Percentiles rank a stretch among this genome's conserved stretches.
These are phyloP conservation scores for Boulengeromyrus knoepffleri DNA, from an alignment of 2,113 vertebrate genomes.

Conservation along the genomic window DNA sequence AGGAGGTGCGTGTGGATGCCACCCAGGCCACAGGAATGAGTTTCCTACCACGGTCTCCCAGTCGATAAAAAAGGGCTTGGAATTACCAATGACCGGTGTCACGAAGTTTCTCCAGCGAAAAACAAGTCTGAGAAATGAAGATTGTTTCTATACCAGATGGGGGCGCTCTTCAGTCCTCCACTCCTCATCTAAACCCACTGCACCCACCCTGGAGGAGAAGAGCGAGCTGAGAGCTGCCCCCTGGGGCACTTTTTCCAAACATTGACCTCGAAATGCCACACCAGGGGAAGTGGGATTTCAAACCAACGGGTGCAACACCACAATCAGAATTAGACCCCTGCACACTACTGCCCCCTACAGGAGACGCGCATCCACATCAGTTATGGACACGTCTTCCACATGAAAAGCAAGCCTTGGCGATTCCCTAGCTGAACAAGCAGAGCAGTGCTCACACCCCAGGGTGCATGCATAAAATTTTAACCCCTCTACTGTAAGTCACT, in stretches of 20 bases:
- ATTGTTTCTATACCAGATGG: background rate
- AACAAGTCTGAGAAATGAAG: background rate
- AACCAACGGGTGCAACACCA: background rate
- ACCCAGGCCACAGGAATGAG: background rate
- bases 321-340: background rate
- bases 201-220: background rate
- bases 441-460: background rate
- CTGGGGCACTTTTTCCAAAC: background rate
- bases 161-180: background rate
- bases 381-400: background rate
- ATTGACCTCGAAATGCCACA: background rate
- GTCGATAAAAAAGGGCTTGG: background rate
- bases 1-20: too few relatives aligned
- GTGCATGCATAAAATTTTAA: background rate
- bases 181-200: background rate
- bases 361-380: background rate
- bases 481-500: background rate
- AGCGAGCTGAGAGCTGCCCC: too few relatives aligned
- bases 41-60: background rate
- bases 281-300: background rate
- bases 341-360: background rate
- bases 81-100: background rate
- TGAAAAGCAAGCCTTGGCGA: background rate
- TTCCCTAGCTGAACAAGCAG: background rate
- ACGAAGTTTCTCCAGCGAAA: background rate